phyloP scores from a whole-genome alignment of 2,113 vertebrate species.

The Catharus bicknelli region DNA sequence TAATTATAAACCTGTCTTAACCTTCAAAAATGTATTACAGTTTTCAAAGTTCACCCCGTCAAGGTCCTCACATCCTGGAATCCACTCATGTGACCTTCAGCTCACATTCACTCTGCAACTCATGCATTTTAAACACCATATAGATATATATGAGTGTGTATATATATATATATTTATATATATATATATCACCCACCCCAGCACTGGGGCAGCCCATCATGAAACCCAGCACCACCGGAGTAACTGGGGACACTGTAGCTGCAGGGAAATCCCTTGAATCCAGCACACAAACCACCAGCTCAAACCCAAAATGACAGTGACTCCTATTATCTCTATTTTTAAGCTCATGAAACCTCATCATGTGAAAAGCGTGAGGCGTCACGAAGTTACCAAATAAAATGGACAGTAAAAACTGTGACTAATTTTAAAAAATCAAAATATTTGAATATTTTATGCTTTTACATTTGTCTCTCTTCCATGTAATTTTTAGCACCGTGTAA shows the following conservation, averaged over 20 bases:
- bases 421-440: background rate
- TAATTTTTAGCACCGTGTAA: background rate
- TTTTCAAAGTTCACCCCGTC: background rate
- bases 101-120: background rate
- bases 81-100: background rate
- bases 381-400: background rate
- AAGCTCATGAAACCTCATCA: background rate
- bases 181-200: no score
- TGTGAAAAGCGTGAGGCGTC: fast-evolving
- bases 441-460: background rate
- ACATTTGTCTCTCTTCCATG: background rate
- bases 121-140: background rate
- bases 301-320: background rate
- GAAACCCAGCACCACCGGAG: no score
- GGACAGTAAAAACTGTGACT: background rate
- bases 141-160: no score
- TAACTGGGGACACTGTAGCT: background rate
- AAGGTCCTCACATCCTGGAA: background rate
- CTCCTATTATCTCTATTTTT: background rate
- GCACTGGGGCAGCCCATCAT: background rate
- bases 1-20: background rate
- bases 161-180: no score
- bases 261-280: background rate
- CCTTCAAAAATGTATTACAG: background rate
- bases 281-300: background rate